Conservation (phyloP, 2,888 invertebrate genomes). For the Protodeltote pygarga region DNA sequence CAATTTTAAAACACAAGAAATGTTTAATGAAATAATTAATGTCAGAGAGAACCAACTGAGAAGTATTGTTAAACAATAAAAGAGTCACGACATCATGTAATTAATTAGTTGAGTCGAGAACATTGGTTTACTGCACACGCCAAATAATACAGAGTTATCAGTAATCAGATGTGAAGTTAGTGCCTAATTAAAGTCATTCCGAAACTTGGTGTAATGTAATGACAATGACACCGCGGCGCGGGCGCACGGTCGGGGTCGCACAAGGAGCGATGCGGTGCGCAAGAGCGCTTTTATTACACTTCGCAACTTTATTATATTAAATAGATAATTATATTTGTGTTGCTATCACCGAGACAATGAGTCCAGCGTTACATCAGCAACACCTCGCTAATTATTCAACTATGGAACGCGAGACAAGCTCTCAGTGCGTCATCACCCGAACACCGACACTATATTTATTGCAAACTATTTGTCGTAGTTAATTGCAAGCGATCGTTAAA, state of each 20-base stretch:
- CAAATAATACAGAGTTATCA: neutral
- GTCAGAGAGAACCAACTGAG: constrained; percentile 12
- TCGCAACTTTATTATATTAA: too few relatives aligned
- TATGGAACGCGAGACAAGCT: too few relatives aligned
- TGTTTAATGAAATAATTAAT: constrained; percentile 30
- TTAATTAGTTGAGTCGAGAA: constrained; percentile 9
- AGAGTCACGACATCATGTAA: constrained; percentile 6
- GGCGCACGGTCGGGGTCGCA: too few relatives aligned
- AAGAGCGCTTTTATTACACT: too few relatives aligned
- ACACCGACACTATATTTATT: neutral
- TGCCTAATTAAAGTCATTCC: constrained; percentile 2
- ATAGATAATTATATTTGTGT: too few relatives aligned
- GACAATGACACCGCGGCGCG: neutral
- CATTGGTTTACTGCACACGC: neutral
- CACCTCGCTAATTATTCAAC: too few relatives aligned
- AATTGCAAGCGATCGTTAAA: neutral
- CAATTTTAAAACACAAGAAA: constrained; percentile 26
- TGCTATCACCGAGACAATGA: too few relatives aligned
- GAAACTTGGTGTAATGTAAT: neutral
- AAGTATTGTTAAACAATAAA: constrained; percentile 17
- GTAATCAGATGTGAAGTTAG: neutral
- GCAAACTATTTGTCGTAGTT: neutral
- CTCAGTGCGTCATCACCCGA: neutral
- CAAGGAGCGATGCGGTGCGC: too few relatives aligned
- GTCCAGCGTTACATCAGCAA: too few relatives aligned